Evolutionary conservation across 2,797 vertebrate species (phyloP).

Genomic region (Crax fasciolata): DNA sequence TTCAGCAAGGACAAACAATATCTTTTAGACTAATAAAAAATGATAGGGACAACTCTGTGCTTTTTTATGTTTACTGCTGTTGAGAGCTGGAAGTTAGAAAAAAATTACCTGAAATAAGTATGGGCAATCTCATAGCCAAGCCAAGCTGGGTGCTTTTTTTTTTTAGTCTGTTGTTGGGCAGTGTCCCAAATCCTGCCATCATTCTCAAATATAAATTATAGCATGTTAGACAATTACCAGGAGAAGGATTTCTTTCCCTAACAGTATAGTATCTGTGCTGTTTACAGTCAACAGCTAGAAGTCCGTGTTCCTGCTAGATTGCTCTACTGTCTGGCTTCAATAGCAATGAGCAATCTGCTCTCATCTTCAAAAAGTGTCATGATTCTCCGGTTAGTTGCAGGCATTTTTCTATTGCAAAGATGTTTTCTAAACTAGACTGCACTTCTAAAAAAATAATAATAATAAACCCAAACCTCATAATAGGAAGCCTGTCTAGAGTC

Average conservation of each 20-base stretch:
- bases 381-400: constrained; percentile 6
- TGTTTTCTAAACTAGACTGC: constrained; percentile 20
- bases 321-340: not conserved
- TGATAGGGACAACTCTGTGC: not conserved
- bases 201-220: not conserved
- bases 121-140: not conserved
- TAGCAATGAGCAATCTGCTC: not conserved
- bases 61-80: not conserved
- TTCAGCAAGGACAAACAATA: not conserved
- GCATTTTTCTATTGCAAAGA: constrained; percentile 38
- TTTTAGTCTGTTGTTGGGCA: not conserved
- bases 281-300: not conserved
- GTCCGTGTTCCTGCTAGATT: not conserved
- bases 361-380: not conserved
- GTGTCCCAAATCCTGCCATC: not conserved
- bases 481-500: constrained; percentile 58
- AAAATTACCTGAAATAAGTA: not conserved
- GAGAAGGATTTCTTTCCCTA: not conserved
- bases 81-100: constrained; percentile 24
- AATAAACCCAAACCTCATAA: constrained; percentile 33
- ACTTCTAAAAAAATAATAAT: not conserved
- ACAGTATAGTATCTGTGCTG: not conserved
- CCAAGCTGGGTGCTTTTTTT: not conserved
- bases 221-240: not conserved
- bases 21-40: not conserved